Conservation (phyloP, 2,113 vertebrate genomes). For the Ivindomyrus marchei region DNA sequence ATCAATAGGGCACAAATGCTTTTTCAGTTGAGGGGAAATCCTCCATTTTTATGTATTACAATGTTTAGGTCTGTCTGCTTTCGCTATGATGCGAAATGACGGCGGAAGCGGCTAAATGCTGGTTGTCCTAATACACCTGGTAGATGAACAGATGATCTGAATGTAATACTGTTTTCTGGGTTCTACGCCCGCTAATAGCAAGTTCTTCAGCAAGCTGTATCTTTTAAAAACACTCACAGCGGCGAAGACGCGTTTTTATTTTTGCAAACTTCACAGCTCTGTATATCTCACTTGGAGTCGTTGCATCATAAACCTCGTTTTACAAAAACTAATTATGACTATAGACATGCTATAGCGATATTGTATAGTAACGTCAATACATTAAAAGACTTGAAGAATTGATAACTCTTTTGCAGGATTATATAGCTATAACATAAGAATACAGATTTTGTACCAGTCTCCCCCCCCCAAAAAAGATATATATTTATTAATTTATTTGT, state of each 20-base stretch:
- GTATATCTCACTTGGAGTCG: neutral
- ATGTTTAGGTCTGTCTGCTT: slow-evolving; percentile 4
- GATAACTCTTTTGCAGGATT: neutral
- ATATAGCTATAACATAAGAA: neutral
- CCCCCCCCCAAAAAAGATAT: no score
- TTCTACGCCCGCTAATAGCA: neutral
- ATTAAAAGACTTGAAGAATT: neutral
- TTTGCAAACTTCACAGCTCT: neutral
- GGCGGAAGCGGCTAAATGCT: neutral
- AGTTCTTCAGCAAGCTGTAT: neutral
- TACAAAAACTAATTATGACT: neutral
- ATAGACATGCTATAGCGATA: neutral
- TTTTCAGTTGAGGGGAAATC: slow-evolving; percentile 9
- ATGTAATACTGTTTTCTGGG: neutral
- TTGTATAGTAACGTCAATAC: neutral
- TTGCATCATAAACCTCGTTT: neutral
- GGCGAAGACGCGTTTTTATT: neutral
- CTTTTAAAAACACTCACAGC: neutral
- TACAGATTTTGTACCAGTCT: no score
- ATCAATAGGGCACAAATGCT: slow-evolving; percentile 8
- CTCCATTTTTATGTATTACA: slow-evolving; percentile 11
- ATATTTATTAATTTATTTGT: neutral
- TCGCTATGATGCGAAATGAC: neutral
- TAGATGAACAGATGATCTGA: neutral
- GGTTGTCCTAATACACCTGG: neutral